Evolutionary conservation across 1,140 invertebrate genomes (phyloP), one percentile per base, ranked within the genome.

Genomic region (Hyphantria cunea): DNA sequence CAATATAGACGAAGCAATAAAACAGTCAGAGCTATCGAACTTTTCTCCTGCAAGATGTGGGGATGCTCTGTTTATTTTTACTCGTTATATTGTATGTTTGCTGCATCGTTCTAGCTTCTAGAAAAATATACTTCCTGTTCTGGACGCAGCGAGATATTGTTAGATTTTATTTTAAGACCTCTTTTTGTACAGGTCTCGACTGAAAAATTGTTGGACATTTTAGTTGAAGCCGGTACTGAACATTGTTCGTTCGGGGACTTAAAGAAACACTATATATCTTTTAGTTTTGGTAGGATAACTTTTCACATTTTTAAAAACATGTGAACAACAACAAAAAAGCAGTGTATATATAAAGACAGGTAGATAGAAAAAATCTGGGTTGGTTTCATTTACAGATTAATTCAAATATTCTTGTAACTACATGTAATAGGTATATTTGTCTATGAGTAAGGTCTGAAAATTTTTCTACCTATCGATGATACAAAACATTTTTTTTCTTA

Each of bases 121-220:
- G 15, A 39, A 63, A 62, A 63, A 63, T 39, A 52, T 51, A 63
- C 32, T 48, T 60, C 47, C 60, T 63, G 60, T 54, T 63, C 54
- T 39, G 51, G 60, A 63, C 60, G 53, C 49, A 54, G 54, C 60
- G 51, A 54, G 44, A 54, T 54, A 63, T 63, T 15, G 41, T 62
- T 45, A 15, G 32, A 33, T 58, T 51, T 58, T 49, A 39, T 49
- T 58, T 49, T 12, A 49, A 58, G 25, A 32, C 45, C 32, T 49
- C 45, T 58, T 58, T 58, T 58, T 48, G n/a, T 49, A 25, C 5
- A 58, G 47, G 13, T 49, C 34, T 17, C 55, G 45, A 58, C 45
- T 58, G 55, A 58, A 49, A 58, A 58, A 58, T 58, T 58, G 55
- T 58, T 31, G 45, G 11, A 4, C 15, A 58, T 49, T 58, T 58